Conservation (phyloP, 1,140 invertebrate species). For the Penaeus chinensis region DNA sequence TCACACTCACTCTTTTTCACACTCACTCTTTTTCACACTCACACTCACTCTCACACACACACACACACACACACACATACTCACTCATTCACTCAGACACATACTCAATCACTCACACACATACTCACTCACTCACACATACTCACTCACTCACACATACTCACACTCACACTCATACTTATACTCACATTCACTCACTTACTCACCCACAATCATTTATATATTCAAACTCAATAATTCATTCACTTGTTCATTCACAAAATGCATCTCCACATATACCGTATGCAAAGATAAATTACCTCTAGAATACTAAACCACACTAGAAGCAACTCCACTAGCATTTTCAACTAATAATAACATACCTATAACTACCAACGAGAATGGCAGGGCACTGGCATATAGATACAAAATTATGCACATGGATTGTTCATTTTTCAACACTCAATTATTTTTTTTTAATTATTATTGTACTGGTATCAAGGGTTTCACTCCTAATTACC, state of each 20-base stretch:
- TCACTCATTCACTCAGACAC: neutral
- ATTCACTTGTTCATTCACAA: neutral
- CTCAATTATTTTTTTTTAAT: too few species aligned
- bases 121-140: too few species aligned
- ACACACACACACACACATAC: neutral
- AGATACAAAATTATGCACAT: too few species aligned
- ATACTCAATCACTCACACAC: neutral
- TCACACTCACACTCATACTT: neutral
- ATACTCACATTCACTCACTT: conserved; percentile 12
- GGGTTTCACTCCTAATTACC: too few species aligned
- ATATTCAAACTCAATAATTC: neutral
- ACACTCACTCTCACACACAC: conserved; percentile 3
- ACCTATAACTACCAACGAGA: too few species aligned
- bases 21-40: neutral
- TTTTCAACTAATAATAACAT: too few species aligned
- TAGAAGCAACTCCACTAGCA: too few species aligned
- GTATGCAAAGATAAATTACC: neutral
- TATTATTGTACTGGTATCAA: too few species aligned
- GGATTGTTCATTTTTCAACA: too few species aligned
- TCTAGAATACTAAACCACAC: too few species aligned
- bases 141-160: too few species aligned
- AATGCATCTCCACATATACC: neutral
- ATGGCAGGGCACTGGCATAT: too few species aligned
- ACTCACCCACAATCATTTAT: neutral
- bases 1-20: neutral